These are phyloP conservation scores for Hydrochoerus hydrochaeris DNA, from an alignment of 2,113 vertebrate genomes.

Conservation along the genomic window DNA sequence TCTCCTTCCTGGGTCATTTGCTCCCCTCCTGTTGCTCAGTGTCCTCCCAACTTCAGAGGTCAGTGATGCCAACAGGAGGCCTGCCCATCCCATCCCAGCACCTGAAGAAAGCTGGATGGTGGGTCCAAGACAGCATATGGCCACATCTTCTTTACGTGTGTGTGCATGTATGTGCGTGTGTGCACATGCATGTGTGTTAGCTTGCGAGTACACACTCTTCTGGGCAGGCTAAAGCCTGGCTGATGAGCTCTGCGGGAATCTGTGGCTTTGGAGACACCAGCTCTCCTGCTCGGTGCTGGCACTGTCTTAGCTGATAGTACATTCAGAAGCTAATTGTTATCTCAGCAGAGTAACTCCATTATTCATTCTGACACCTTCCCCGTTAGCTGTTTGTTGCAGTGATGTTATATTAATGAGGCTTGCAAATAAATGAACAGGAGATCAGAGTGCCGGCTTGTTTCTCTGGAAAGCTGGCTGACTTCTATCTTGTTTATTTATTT, in stretches of 20 bases:
- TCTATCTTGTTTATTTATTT: constrained; percentile 80
- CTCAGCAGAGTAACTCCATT: constrained; percentile 88
- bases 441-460: constrained; percentile 85
- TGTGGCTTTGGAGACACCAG: constrained; percentile 48
- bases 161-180: not conserved
- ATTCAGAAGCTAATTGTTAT: constrained; percentile 89
- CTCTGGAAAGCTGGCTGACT: constrained; percentile 80
- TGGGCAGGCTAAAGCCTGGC: constrained; percentile 50
- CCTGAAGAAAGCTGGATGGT: not conserved
- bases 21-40: not conserved
- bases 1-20: not conserved
- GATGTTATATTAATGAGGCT: constrained; percentile 91
- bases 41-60: not conserved
- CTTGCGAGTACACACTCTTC: not conserved
- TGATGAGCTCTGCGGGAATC: constrained; percentile 77
- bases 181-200: too few relatives aligned
- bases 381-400: constrained; percentile 88
- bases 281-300: constrained; percentile 79
- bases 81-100: not conserved
- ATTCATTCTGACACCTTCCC: constrained; percentile 88
- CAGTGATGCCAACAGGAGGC: not conserved
- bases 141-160: not conserved
- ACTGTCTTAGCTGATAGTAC: constrained; percentile 86
- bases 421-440: constrained; percentile 87
- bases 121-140: not conserved